These are phyloP conservation scores for Mesitornis unicolor DNA, from an alignment of 2,113 vertebrate species.

Conservation along the genomic window DNA sequence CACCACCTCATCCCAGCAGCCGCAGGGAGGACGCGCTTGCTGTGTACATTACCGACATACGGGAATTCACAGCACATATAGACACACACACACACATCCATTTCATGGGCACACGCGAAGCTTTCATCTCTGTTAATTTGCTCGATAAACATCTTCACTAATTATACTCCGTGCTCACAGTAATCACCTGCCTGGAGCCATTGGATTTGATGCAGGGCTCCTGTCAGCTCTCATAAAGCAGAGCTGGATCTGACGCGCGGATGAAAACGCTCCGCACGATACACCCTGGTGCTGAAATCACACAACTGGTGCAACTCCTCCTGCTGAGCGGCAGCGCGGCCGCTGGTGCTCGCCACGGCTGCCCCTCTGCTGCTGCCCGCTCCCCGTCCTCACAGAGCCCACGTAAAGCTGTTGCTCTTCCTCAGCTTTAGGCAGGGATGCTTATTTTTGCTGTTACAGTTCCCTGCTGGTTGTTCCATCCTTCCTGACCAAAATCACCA, in stretches of 20 bases:
- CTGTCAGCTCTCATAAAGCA: neutral
- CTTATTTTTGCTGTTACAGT: neutral
- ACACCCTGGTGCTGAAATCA: neutral
- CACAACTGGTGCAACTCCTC: rapidly evolving
- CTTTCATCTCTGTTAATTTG: neutral
- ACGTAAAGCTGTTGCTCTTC: rapidly evolving
- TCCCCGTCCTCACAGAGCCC: rapidly evolving
- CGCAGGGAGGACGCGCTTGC: too few species aligned
- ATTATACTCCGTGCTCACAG: neutral
- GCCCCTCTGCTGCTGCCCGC: neutral
- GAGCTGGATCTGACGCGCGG: neutral
- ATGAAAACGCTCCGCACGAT: neutral
- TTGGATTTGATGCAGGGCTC: neutral
- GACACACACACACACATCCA: neutral
- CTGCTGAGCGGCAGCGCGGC: neutral
- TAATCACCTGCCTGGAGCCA: conserved; percentile 33
- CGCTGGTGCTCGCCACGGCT: neutral
- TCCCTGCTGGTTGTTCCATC: neutral
- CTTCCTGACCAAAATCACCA: too few species aligned
- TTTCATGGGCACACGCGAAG: neutral
- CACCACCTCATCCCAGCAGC: neutral
- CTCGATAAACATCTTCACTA: conserved; percentile 2
- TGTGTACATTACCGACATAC: too few species aligned
- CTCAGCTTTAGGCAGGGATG: too few species aligned
- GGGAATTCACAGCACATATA: neutral